Conservation (phyloP, 1,140 invertebrate genomes). For the Belonocnema kinseyi region DNA sequence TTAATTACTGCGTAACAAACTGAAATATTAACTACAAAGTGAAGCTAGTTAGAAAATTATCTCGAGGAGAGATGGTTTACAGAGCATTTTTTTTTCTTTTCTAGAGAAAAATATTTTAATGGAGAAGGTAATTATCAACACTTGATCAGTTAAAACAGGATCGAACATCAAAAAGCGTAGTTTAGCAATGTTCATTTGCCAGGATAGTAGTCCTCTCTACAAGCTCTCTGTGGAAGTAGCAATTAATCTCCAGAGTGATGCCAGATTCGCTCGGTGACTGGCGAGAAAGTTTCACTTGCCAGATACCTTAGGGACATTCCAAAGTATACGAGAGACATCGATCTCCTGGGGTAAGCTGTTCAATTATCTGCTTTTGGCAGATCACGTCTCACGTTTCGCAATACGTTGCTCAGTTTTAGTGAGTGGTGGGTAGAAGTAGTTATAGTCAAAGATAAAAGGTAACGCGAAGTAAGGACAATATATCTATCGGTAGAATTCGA, state of each 20-base stretch:
- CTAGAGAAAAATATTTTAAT: conserved; percentile 8
- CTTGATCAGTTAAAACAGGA: conserved; percentile 26
- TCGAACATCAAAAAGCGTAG: conserved; percentile 26
- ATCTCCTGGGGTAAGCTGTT: conserved; percentile 53
- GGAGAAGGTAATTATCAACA: not conserved
- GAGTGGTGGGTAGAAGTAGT: too few species aligned
- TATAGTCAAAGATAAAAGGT: not conserved
- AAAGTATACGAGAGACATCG: conserved; percentile 40
- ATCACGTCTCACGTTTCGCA: conserved; percentile 40
- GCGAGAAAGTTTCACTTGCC: conserved; percentile 48
- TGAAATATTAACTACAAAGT: conserved; percentile 11
- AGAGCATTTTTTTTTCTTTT: not conserved
- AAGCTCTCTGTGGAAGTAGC: conserved; percentile 4
- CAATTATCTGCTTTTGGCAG: conserved; percentile 51
- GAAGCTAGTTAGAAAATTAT: conserved; percentile 1
- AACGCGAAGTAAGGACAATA: too few species aligned
- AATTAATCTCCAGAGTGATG: conserved; percentile 29
- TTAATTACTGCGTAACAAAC: not conserved
- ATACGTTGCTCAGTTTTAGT: not conserved
- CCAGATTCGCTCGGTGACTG: conserved; percentile 46
- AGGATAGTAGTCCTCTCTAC: not conserved
- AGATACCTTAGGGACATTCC: conserved; percentile 21
- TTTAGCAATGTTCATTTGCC: conserved; percentile 6
- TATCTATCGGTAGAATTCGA: conserved; percentile 40
- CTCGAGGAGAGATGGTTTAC: not conserved